Evolutionary conservation across 2,113 vertebrate species (phyloP).

Genomic region (Synchiropus splendidus): DNA sequence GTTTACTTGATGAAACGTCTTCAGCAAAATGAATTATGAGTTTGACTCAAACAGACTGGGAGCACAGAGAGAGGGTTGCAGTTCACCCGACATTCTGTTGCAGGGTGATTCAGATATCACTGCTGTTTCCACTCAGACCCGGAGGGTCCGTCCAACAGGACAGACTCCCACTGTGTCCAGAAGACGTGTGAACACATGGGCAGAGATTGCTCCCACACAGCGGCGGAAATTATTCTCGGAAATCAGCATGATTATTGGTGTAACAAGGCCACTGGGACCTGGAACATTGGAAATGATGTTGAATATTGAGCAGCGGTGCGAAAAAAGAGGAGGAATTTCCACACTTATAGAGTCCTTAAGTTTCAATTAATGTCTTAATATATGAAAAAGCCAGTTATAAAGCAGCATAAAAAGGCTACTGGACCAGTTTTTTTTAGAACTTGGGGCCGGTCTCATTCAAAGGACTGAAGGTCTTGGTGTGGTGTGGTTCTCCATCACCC

Average conservation of each 20-base stretch:
- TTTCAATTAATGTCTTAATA: too few relatives aligned
- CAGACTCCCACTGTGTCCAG: conserved; percentile 1
- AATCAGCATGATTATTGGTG: conserved; percentile 34
- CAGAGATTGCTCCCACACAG: conserved; percentile 38
- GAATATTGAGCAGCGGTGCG: too few relatives aligned
- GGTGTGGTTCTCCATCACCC: too few relatives aligned
- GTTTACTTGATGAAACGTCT: conserved; percentile 5
- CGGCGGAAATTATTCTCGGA: conserved; percentile 31
- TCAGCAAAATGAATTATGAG: too few relatives aligned
- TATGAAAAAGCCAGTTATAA: too few relatives aligned
- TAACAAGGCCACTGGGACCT: conserved; percentile 16
- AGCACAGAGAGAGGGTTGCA: background rate
- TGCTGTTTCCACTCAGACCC: conserved; percentile 10
- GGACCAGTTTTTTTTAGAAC: too few relatives aligned
- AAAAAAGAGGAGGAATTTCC: too few relatives aligned
- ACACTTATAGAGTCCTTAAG: too few relatives aligned
- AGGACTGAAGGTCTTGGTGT: too few relatives aligned
- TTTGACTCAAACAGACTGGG: too few relatives aligned
- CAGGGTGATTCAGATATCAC: background rate
- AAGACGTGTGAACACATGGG: conserved; percentile 15
- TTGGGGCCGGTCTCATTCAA: too few relatives aligned
- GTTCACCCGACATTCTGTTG: background rate
- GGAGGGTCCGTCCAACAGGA: conserved; percentile 23
- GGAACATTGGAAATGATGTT: background rate
- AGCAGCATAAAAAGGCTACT: too few relatives aligned